These are phyloP conservation scores for Phortica variegata DNA, from an alignment of 1,140 invertebrate species.

Conservation along the genomic window DNA sequence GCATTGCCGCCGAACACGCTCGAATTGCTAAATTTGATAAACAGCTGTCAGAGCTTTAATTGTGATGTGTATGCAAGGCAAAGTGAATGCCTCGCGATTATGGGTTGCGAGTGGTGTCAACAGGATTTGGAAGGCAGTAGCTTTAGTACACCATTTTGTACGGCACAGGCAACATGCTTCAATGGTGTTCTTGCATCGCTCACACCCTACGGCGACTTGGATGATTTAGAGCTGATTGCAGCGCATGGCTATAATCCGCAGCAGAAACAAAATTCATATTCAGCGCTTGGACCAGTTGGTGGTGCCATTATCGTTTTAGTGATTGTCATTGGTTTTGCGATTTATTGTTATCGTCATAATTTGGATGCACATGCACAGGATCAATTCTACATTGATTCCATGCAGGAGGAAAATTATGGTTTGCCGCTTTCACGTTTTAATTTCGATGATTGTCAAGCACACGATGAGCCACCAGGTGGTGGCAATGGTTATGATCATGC, in stretches of 20 bases:
- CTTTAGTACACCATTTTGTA: constrained; percentile 74
- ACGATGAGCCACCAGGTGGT: constrained; percentile 47
- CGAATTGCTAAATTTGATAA: constrained; percentile 25
- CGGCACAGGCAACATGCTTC: constrained; percentile 77
- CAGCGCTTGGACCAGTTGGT: constrained; percentile 64
- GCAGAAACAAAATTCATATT: constrained; percentile 61
- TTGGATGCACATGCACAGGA: constrained; percentile 60
- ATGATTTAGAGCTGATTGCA: constrained; percentile 61
- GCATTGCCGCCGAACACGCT: constrained; percentile 33
- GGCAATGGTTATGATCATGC: constrained; percentile 49
- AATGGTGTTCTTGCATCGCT: constrained; percentile 76
- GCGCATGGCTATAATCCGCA: constrained; percentile 53
- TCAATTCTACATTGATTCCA: constrained; percentile 59
- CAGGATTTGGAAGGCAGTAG: constrained; percentile 73
- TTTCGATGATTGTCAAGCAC: constrained; percentile 48
- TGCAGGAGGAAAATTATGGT: constrained; percentile 58
- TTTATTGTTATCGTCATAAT: constrained; percentile 68
- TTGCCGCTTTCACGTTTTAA: constrained; percentile 52
- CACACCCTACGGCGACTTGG: constrained; percentile 78
- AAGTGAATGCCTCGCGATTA: constrained; percentile 77
- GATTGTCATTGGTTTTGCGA: constrained; percentile 64
- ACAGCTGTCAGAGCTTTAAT: constrained; percentile 69
- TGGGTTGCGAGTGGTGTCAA: constrained; percentile 91
- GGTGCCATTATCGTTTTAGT: constrained; percentile 65
- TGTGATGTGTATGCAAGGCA: constrained; percentile 76